phyloP scores from a whole-genome alignment of 2,888 invertebrate genomes.

The Perizoma affinitatum region DNA sequence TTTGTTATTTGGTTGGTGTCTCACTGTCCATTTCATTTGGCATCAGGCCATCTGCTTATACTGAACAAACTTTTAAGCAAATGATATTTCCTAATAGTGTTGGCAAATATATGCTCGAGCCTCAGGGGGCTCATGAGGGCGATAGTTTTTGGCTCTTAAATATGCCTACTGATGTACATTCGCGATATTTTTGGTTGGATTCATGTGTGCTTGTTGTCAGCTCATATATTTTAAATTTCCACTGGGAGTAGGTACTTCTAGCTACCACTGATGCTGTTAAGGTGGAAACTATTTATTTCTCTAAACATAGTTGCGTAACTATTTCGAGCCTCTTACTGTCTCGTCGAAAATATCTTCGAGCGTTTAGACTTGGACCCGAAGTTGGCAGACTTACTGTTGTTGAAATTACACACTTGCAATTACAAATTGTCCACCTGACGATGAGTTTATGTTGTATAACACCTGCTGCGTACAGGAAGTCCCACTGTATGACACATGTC shows the following conservation, averaged over 20 bases:
- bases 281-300: no score
- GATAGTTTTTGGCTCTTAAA: no score
- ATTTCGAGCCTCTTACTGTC: no score
- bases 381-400: neutral
- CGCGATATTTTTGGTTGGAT: no score
- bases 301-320: no score
- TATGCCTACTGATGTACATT: no score
- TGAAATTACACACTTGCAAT: neutral
- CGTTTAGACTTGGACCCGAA: neutral
- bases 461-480: constrained; percentile 3
- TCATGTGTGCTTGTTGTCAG: no score
- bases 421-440: neutral
- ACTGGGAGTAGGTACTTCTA: no score
- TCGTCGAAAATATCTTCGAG: no score
- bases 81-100: neutral
- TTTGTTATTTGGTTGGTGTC: constrained; percentile 1
- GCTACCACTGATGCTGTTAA: no score
- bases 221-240: no score
- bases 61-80: constrained; percentile 10
- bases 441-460: neutral
- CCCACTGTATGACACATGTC: neutral
- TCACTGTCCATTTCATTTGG: constrained; percentile 26
- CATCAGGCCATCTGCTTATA: constrained; percentile 26
- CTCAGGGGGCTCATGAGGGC: no score
- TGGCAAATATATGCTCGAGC: neutral